phyloP scores from a whole-genome alignment of 35 echinoderm and acorn worm species.

The Eucidaris tribuloides region DNA sequence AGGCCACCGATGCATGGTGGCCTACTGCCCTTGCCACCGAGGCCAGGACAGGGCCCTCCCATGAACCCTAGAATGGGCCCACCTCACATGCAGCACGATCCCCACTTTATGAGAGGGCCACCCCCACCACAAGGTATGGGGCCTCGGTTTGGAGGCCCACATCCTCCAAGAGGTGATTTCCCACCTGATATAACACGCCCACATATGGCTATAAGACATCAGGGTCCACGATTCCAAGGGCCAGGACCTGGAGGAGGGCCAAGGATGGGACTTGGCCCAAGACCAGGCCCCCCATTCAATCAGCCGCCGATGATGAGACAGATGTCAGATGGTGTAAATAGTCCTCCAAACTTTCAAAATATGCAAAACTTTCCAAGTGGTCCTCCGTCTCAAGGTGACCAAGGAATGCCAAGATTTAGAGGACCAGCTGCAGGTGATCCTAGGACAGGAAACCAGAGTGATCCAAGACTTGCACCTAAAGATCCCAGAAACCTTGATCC shows the following conservation, averaged over 20 bases:
- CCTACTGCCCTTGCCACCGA: neutral
- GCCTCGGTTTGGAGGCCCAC: neutral
- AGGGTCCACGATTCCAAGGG: constrained; percentile 22
- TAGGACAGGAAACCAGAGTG: neutral
- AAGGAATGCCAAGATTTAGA: constrained; percentile 41
- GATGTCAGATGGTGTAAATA: neutral
- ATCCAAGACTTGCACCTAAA: neutral
- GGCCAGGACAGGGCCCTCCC: constrained; percentile 1
- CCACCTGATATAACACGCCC: neutral
- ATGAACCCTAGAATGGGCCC: constrained; percentile 7
- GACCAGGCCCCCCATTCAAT: constrained; percentile 15
- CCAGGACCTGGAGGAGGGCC: constrained; percentile 12
- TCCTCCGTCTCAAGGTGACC: constrained; percentile 8
- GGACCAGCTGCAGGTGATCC: constrained; percentile 18
- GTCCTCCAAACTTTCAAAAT: neutral
- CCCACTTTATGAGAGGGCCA: too few species aligned
- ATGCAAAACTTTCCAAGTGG: constrained; percentile 4
- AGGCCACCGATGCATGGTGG: constrained; percentile 8
- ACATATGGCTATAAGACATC: neutral
- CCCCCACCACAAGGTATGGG: constrained; percentile 20
- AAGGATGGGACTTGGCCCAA: constrained; percentile 2
- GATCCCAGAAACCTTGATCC: neutral
- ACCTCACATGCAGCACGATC: constrained; percentile 10
- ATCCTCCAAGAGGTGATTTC: neutral
- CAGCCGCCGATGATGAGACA: constrained; percentile 15